A percentile compares a stretch with the other conserved stretches of the same genome.
phyloP scores from a whole-genome alignment of 2,888 invertebrate genomes.

The Ectropis crepuscularia region DNA sequence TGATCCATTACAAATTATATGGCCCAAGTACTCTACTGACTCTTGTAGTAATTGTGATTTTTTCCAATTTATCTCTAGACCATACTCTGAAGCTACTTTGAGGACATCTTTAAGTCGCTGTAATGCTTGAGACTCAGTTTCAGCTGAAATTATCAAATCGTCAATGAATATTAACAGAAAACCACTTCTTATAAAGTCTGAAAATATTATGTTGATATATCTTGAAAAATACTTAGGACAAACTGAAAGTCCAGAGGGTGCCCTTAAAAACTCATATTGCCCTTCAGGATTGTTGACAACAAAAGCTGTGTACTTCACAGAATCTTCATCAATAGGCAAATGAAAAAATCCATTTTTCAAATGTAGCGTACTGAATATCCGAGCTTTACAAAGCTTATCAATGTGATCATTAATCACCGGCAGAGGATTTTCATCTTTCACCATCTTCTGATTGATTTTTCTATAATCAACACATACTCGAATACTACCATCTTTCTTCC shows the following conservation, averaged over 20 bases:
- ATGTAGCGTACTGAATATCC: constrained; percentile 25
- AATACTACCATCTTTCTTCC: constrained; percentile 32
- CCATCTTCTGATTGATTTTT: constrained; percentile 35
- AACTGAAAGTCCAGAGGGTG: constrained; percentile 39
- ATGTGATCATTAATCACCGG: constrained; percentile 23
- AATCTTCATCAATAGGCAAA: constrained; percentile 19
- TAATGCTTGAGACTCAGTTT: no score
- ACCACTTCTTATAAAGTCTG: constrained; percentile 34
- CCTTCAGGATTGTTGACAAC: constrained; percentile 24
- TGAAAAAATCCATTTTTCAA: constrained; percentile 38
- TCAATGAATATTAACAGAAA: constrained; percentile 42
- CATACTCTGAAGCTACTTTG: no score
- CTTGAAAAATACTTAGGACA: constrained; percentile 37
- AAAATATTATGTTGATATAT: constrained; percentile 39
- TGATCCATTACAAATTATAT: constrained; percentile 26
- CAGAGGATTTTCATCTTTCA: constrained; percentile 36
- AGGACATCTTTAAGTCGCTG: no score
- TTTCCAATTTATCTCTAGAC: no score
- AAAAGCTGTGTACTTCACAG: constrained; percentile 32
- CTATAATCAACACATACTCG: constrained; percentile 37
- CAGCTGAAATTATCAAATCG: constrained; percentile 43
- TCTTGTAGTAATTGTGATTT: no score
- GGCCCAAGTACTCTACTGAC: no score
- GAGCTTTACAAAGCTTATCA: constrained; percentile 19
- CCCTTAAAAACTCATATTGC: constrained; percentile 35